Evolutionary conservation across 2,888 invertebrate species (phyloP), one percentile per base, ranked within the genome.

Genomic region (Proisotoma minuta): DNA sequence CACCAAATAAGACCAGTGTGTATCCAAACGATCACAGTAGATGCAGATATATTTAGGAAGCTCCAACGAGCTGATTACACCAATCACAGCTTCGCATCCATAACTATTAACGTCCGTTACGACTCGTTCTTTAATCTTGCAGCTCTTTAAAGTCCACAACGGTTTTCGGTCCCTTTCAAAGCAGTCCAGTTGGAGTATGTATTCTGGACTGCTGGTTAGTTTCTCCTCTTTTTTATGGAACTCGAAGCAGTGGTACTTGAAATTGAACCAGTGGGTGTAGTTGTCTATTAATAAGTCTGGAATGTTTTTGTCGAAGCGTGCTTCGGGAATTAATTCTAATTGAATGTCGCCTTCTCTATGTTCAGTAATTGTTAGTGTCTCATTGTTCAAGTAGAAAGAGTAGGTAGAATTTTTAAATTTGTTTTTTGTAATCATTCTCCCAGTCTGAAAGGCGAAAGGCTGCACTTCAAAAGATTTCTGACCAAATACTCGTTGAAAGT

Each of bases 201-300:
- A 60, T 2, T n/a, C 12, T 1, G 63, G 63, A 2, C 40, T 23
- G 18, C 57, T 56, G 23, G 28, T 40, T 1, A 23, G 12, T 18
- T 47, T 47, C 10, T 24, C 2, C 18, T 63, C 63, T 26, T 59
- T n/a, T 2, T 22, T 10, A 54, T 60, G 61, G 43, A 64, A 64
- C 40, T 64, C 64, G 18, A 64, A 28, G 2, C 12, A 26, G 20
- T 27, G n/a, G 1, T 12, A 27, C 18, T 52, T 52, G 1, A 34
- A 50, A 20, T 54, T 57, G 34, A 40, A 61, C 64, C 64, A 64
- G 47, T 64, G 64, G n/a, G 64, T 53, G 23, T 53, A 64, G 20
- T 61, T 52, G 5, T 64, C 50, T 2, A 64, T 52, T 4, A 64
- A 53, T n/a, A 57, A 23, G 22, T 40, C 24, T 12, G 60, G 60